These are phyloP conservation scores for Dynastes grantii DNA, from an alignment of 2,888 invertebrate genomes.

Conservation along the genomic window DNA sequence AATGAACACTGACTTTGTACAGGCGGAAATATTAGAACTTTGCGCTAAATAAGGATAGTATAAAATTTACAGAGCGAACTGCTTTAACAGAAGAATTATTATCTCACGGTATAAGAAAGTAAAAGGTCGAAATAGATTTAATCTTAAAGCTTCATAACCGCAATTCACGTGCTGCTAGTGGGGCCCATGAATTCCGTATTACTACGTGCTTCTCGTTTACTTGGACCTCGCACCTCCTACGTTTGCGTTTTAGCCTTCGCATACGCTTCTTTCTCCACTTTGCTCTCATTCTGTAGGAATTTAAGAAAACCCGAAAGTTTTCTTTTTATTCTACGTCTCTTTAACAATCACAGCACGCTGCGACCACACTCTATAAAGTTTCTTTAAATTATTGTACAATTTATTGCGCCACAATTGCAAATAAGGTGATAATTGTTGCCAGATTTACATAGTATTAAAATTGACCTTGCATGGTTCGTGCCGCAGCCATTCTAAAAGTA, in stretches of 20 bases:
- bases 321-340: constrained; percentile 14
- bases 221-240: constrained; percentile 99
- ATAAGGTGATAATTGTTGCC: too few relatives aligned
- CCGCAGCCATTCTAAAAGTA: too few relatives aligned
- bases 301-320: constrained; percentile 38
- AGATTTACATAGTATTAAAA: too few relatives aligned
- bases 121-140: constrained; percentile 26
- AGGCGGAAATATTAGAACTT: too few relatives aligned
- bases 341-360: constrained; percentile 24
- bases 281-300: constrained; percentile 21
- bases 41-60: too few relatives aligned
- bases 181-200: not conserved
- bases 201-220: constrained; percentile 69
- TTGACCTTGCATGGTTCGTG: too few relatives aligned
- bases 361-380: constrained; percentile 16
- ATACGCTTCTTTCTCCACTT: constrained; percentile 99
- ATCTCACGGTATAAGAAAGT: constrained; percentile 33
- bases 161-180: constrained; percentile 1
- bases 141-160: constrained; percentile 9
- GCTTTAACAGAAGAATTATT: not conserved
- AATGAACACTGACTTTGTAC: too few relatives aligned
- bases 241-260: constrained; percentile 98
- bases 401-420: too few relatives aligned
- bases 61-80: too few relatives aligned
- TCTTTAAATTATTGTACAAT: too few relatives aligned